These are phyloP conservation scores for Podilymbus podiceps DNA, from an alignment of 2,113 vertebrate genomes.

Conservation along the genomic window DNA sequence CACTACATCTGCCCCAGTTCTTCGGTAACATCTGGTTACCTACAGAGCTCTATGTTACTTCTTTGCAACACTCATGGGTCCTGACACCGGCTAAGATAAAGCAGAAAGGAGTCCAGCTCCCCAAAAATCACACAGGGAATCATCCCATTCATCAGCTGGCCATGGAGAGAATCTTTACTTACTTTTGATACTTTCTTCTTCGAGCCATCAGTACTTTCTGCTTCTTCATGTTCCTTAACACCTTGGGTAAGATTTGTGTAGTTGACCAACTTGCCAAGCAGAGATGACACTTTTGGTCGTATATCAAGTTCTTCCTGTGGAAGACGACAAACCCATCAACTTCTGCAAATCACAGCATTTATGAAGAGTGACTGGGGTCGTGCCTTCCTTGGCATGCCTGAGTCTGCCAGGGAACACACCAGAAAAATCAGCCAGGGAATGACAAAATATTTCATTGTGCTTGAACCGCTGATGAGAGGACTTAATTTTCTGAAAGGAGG, in stretches of 20 bases:
- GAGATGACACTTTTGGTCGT: conserved; percentile 94
- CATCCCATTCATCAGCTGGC: not conserved
- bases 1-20: not conserved
- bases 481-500: not conserved
- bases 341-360: not conserved
- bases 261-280: conserved; percentile 95
- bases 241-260: conserved; percentile 97
- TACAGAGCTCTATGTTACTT: not conserved
- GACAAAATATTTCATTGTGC: not conserved
- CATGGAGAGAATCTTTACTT: not conserved
- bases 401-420: not conserved
- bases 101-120: not conserved
- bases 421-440: not conserved
- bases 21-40: not conserved
- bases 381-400: not conserved
- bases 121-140: not conserved
- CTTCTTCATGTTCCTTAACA: conserved; percentile 95
- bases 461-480: not conserved
- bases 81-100: not conserved
- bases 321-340: not conserved
- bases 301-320: conserved; percentile 95
- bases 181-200: conserved; percentile 90
- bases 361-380: not conserved
- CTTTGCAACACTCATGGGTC: not conserved
- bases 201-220: conserved; percentile 81